These are phyloP conservation scores for Aphodius granarius DNA, from an alignment of 2,888 invertebrate genomes.

Conservation along the genomic window DNA sequence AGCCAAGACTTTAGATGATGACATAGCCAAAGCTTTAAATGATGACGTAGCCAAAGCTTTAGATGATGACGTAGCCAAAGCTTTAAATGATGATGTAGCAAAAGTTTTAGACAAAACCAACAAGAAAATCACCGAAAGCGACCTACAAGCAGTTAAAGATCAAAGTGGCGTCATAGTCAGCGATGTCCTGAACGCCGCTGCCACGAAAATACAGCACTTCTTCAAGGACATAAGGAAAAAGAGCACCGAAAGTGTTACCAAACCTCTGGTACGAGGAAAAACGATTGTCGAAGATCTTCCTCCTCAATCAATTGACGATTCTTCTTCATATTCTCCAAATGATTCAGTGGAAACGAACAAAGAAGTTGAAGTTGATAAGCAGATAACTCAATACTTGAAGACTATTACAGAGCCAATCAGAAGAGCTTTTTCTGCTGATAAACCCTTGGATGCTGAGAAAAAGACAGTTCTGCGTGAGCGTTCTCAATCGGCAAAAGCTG, in stretches of 20 bases:
- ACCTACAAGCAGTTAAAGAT: slow-evolving; percentile 2
- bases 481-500: slow-evolving; percentile 7
- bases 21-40: not conserved
- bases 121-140: not conserved
- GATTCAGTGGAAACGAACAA: too few relatives aligned
- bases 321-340: too few relatives aligned
- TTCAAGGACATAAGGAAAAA: slow-evolving; percentile 11
- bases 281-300: too few relatives aligned
- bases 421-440: slow-evolving; percentile 23
- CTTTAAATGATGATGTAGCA: not conserved
- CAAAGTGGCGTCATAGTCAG: slow-evolving; percentile 15
- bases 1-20: not conserved
- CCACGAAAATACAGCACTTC: slow-evolving; percentile 16
- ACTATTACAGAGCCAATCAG: slow-evolving; percentile 26
- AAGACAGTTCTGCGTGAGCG: slow-evolving; percentile 10
- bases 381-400: slow-evolving; percentile 22
- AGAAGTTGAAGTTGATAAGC: slow-evolving; percentile 16
- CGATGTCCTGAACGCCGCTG: slow-evolving; percentile 18
- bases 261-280: not conserved
- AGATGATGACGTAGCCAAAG: not conserved
- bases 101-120: not conserved
- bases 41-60: not conserved
- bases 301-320: too few relatives aligned
- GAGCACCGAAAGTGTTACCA: not conserved
- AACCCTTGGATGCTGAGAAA: not conserved